Evolutionary conservation across 2,888 invertebrate species (phyloP).

Genomic region (Bimastos eiseni): DNA sequence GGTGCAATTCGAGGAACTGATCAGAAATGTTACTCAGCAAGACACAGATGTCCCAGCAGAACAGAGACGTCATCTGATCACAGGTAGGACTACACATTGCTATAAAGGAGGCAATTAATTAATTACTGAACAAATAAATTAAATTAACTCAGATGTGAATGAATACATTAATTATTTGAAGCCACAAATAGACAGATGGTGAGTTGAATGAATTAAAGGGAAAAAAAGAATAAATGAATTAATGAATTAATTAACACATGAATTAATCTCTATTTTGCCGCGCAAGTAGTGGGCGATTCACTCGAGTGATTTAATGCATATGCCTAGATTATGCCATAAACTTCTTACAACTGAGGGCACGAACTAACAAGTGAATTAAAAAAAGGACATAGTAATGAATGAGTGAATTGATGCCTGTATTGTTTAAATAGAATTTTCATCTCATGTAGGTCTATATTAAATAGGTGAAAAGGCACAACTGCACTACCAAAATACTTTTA

Average conservation of each 20-base stretch:
- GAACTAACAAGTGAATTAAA: too few species aligned
- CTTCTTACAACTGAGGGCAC: too few species aligned
- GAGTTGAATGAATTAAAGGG: background rate
- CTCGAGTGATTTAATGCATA: too few species aligned
- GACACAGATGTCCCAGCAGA: slow-evolving; percentile 58
- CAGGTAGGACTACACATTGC: slow-evolving; percentile 48
- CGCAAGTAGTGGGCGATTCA: too few species aligned
- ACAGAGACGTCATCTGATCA: slow-evolving; percentile 58
- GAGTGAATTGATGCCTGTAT: too few species aligned
- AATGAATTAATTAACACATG: too few species aligned
- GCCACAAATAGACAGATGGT: background rate
- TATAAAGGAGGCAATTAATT: background rate
- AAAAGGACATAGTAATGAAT: too few species aligned
- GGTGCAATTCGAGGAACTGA: slow-evolving; percentile 55
- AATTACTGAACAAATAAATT: background rate
- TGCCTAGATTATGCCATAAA: too few species aligned
- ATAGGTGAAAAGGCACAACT: background rate
- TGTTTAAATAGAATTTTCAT: too few species aligned
- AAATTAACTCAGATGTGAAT: background rate
- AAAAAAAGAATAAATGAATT: background rate
- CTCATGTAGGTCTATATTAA: too few species aligned
- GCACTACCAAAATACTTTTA: background rate
- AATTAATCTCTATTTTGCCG: too few species aligned
- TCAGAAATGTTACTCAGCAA: slow-evolving; percentile 56
- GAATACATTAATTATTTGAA: background rate